Conservation (phyloP, 2,113 vertebrate genomes). For the Sinosuthora webbiana region DNA sequence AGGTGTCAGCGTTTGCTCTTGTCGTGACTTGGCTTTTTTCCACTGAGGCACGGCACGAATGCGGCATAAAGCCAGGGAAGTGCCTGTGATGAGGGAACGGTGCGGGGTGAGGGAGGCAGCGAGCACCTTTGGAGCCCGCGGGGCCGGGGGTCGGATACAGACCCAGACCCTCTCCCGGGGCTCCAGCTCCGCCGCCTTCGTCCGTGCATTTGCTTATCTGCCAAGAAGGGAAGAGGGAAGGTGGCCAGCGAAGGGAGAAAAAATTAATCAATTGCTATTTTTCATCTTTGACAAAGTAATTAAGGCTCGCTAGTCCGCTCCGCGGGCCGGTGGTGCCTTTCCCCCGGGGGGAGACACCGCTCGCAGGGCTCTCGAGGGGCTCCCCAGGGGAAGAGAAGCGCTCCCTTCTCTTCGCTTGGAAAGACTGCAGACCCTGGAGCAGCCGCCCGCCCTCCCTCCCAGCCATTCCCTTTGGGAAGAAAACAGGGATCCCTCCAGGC, state of each 20-base stretch:
- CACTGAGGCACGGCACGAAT: not conserved
- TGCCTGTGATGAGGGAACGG: not conserved
- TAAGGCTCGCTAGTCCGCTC: constrained; percentile 71
- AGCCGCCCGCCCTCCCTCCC: not conserved
- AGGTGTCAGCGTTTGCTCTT: not conserved
- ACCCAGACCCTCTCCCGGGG: not conserved
- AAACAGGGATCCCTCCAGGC: no score
- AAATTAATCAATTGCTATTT: constrained; percentile 90
- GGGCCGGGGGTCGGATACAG: not conserved
- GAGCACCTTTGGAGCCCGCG: not conserved
- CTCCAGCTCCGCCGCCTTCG: not conserved
- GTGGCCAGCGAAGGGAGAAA: not conserved
- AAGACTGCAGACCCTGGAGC: not conserved
- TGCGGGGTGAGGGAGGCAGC: no score
- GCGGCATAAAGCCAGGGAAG: not conserved
- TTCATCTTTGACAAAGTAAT: constrained; percentile 96
- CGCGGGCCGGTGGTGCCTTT: no score
- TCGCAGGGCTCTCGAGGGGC: not conserved
- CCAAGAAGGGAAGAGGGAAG: not conserved
- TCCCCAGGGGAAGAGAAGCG: no score
- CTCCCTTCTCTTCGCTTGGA: no score
- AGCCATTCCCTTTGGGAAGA: not conserved
- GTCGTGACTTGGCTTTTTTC: not conserved
- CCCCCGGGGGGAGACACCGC: not conserved
- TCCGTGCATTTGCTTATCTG: constrained; percentile 44